phyloP scores from a whole-genome alignment of 2,888 invertebrate genomes.

The Myathropa florea region DNA sequence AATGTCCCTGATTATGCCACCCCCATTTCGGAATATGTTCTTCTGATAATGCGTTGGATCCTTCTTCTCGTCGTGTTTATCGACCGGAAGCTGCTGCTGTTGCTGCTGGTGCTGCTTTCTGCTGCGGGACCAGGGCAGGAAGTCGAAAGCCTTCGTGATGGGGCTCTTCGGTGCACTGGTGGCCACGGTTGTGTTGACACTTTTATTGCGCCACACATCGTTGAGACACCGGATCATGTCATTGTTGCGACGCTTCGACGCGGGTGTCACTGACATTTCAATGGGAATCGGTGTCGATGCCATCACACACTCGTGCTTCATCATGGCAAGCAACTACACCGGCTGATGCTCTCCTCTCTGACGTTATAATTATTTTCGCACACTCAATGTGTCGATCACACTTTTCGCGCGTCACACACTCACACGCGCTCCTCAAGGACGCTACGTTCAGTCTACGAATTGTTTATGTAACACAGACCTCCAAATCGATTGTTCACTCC shows the following conservation, averaged over 20 bases:
- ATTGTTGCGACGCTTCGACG: constrained; percentile 59
- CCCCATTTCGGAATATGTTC: constrained; percentile 78
- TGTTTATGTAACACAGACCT: constrained; percentile 51
- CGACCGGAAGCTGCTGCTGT: constrained; percentile 36
- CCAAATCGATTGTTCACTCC: constrained; percentile 51
- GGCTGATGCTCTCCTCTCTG: not conserved
- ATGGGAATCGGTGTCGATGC: constrained; percentile 67
- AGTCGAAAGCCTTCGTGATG: constrained; percentile 80
- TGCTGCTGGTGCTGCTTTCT: constrained; percentile 72
- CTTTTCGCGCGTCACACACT: constrained; percentile 17
- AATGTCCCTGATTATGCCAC: constrained; percentile 78
- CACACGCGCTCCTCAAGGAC: constrained; percentile 32
- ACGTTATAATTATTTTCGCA: constrained; percentile 29
- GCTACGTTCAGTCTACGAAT: constrained; percentile 26
- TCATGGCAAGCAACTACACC: constrained; percentile 43
- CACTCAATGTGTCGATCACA: constrained; percentile 34
- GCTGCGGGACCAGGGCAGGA: constrained; percentile 78
- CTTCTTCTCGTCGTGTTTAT: constrained; percentile 62
- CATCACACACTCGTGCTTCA: constrained; percentile 68
- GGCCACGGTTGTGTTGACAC: constrained; percentile 10
- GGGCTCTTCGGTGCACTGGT: constrained; percentile 75
- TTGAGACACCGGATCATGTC: constrained; percentile 72
- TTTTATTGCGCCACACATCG: constrained; percentile 69
- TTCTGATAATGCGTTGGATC: constrained; percentile 76
- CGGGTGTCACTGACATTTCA: constrained; percentile 69